A percentile compares a stretch with the other conserved stretches of the same genome.
Evolutionary conservation across 2,113 vertebrate species (phyloP).

Genomic region (Ammodytes dubius): DNA sequence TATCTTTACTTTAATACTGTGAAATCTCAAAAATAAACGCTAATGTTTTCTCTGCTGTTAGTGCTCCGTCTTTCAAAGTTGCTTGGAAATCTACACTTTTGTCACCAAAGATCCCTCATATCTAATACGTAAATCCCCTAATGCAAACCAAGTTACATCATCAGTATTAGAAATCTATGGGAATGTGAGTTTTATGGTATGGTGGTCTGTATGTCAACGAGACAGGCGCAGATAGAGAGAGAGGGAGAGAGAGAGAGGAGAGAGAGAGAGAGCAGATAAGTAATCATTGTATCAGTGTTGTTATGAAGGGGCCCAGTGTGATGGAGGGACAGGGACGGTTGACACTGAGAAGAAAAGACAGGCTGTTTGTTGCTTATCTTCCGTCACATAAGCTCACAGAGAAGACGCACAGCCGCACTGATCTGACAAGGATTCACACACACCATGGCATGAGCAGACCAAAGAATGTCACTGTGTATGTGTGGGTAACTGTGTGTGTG

Average conservation of each 20-base stretch:
- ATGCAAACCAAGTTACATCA: conserved; percentile 1
- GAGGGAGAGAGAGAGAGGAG: background rate
- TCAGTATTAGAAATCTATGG: background rate
- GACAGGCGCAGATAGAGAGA: background rate
- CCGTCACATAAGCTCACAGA: conserved; percentile 75
- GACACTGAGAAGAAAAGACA: conserved; percentile 81
- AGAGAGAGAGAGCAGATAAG: conserved; percentile 38
- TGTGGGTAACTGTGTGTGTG: conserved; percentile 10
- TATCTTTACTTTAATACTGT: background rate
- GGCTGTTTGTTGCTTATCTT: conserved; percentile 68
- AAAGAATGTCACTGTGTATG: conserved; percentile 40
- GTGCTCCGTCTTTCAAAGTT: background rate
- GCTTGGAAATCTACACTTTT: background rate
- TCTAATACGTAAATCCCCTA: background rate
- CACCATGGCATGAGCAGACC: conserved; percentile 31
- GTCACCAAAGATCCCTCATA: background rate
- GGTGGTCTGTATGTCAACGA: conserved; percentile 25
- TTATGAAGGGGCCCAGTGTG: conserved; percentile 75
- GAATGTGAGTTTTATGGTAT: conserved; percentile 37
- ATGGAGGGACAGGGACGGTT: conserved; percentile 75
- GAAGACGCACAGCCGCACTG: conserved; percentile 59
- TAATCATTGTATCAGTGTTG: conserved; percentile 76
- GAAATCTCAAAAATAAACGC: background rate
- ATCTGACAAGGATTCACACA: conserved; percentile 67
- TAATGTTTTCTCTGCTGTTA: background rate